phyloP scores from a whole-genome alignment of 2,888 invertebrate species.

The Chaetogeoica ovagalla region DNA sequence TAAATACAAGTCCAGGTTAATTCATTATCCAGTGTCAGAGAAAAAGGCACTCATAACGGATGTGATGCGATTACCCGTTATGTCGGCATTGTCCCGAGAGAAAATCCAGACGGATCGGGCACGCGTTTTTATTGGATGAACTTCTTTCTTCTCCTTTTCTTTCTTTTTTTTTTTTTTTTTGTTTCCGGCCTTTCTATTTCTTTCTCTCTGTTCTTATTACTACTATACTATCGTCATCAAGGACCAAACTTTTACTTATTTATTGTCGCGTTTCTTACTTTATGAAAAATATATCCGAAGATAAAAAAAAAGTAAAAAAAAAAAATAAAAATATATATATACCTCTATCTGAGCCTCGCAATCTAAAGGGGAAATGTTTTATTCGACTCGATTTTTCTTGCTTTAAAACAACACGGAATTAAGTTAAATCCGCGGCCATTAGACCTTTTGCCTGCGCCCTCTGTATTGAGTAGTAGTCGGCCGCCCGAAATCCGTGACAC shows the following conservation, averaged over 20 bases:
- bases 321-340: no score
- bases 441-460: constrained; percentile 50
- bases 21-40: constrained; percentile 52
- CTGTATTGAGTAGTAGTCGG: constrained; percentile 52
- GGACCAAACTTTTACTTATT: constrained; percentile 53
- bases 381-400: constrained; percentile 52
- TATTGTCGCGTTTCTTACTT: constrained; percentile 53
- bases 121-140: constrained; percentile 53
- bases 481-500: constrained; percentile 51
- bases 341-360: constrained; percentile 49
- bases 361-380: constrained; percentile 53
- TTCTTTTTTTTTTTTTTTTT: constrained; percentile 47
- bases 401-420: constrained; percentile 53
- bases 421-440: constrained; percentile 53
- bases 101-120: constrained; percentile 53
- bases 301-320: constrained; percentile 38
- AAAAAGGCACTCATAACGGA: constrained; percentile 53
- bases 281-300: constrained; percentile 51
- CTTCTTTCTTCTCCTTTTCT: no score
- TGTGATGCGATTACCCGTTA: constrained; percentile 53
- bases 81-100: constrained; percentile 52
- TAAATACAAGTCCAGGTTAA: constrained; percentile 52
- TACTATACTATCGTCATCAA: constrained; percentile 51
- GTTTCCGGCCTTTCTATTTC: constrained; percentile 42
- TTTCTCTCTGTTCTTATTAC: constrained; percentile 52